Conservation (phyloP, 1,140 invertebrate genomes). For the Orussus abietinus region DNA sequence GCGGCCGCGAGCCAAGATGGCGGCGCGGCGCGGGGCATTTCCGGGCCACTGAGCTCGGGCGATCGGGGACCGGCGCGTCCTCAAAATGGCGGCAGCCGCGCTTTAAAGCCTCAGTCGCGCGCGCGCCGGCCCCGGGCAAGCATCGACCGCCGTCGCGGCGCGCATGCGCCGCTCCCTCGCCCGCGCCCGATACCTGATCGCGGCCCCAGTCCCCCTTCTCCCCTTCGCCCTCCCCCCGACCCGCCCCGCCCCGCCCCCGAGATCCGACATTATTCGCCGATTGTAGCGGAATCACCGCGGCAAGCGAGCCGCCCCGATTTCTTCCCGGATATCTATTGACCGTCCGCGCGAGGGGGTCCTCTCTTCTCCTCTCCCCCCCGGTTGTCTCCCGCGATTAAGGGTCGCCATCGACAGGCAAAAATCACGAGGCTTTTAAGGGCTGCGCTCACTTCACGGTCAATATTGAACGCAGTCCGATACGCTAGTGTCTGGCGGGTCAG, state of each 20-base stretch:
- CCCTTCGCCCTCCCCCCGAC: conserved; percentile 7
- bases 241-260: conserved; percentile 16
- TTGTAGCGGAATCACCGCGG: conserved; percentile 20
- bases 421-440: no score
- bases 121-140: conserved; percentile 47
- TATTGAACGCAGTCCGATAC: no score
- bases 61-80: conserved; percentile 21
- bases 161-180: conserved; percentile 39
- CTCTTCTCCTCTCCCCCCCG: no score
- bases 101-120: conserved; percentile 29
- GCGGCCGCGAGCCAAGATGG: no score
- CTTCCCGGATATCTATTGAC: conserved; percentile 29
- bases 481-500: no score
- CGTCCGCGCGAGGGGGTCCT: conserved; percentile 23
- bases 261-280: conserved; percentile 27
- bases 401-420: no score
- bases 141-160: conserved; percentile 48
- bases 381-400: no score
- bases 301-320: conserved; percentile 1
- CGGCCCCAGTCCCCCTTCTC: conserved; percentile 21
- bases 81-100: no score
- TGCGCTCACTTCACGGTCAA: no score
- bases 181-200: conserved; percentile 43
- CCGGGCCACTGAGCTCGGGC: no score
- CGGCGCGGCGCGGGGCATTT: no score